Percentiles rank a stretch among this genome's conserved stretches.
Conservation (phyloP, 1,140 invertebrate genomes). For the Apis cerana region DNA sequence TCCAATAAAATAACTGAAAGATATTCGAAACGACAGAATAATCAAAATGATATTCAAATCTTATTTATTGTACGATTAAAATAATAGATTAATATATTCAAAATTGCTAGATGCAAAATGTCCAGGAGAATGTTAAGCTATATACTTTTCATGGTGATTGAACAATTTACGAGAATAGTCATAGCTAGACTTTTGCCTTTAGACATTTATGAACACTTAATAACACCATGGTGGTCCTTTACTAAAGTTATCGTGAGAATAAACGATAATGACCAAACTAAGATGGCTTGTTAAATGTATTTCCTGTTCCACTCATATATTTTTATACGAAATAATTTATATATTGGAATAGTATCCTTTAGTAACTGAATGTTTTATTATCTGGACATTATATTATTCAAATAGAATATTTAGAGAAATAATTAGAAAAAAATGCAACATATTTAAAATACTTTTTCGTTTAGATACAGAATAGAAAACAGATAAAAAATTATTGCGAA, state of each 20-base stretch:
- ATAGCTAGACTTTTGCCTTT: not conserved
- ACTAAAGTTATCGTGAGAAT: not conserved
- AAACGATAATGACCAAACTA: not conserved
- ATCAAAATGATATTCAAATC: not conserved
- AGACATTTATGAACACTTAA: conserved; percentile 7
- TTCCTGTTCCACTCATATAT: not conserved
- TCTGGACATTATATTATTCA: no score
- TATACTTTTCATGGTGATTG: not conserved
- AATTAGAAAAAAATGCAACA: no score
- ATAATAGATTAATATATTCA: not conserved
- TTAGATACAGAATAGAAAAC: no score
- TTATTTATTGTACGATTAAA: conserved; percentile 1
- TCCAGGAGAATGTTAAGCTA: not conserved
- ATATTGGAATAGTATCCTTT: no score
- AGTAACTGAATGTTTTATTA: no score
- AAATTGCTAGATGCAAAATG: not conserved
- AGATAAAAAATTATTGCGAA: no score
- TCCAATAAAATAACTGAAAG: not conserved
- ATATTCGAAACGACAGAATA: not conserved
- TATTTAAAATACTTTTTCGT: no score
- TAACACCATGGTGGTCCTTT: not conserved
- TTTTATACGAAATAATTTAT: no score
- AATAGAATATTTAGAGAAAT: no score
- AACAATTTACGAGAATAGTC: conserved; percentile 11
- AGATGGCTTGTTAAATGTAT: not conserved